Base-by-base conservation (phyloP, 2,113 vertebrate species). In the Engraulis encrasicolus region DNA sequence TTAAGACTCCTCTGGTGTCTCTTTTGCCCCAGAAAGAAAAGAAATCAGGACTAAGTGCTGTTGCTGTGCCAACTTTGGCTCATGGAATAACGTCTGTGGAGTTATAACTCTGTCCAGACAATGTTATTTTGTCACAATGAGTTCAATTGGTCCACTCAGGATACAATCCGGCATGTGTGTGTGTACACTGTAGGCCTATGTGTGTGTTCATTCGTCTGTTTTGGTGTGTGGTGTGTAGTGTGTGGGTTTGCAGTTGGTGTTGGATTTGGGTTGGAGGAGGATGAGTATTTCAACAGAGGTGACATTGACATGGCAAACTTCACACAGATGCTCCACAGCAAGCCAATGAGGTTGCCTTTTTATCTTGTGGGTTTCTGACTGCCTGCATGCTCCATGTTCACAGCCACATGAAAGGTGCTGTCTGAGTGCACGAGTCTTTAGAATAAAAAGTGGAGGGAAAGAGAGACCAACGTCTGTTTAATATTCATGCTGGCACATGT, bases 61-160 rank as follows among this genome's bases (percentile, higher is more conserved):
- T 14, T 14, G n/a, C 66, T 36, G 66, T 31, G 66, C 27, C 66
- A 34, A 31, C 66, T 9, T 45, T 9, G 4, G 31, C 66, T 74
- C 31, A 74, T 74, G 66, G 34, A 74, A 74, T 34, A 18, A 34
- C 23, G 66, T 14, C 31, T 0, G 27, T 74, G 66, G 23, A 27
- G 66, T 31, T 31, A 34, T 74, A 74, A 74, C 66, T 74, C 66
- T 74, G 66, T 74, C 66, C 66, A 74, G 66, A 74, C 66, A 74
- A 23, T 15, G 14, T 31, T 31, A 74, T 74, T 74, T 74, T 74
- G 66, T 74, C 66, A 74, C 23, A 74, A 31, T 74, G 66, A 74
- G 66, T 74, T 74, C 66, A 74, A 74, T 74, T 74, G 34, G 66
- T 74, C 66, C 66, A 74, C 78, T 88, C 81, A 31, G 58, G 9